A percentile compares a stretch with the other conserved stretches of the same genome.
Evolutionary conservation across 2,797 vertebrate species (phyloP).

Genomic region (Cynodonichthys magdalenae): DNA sequence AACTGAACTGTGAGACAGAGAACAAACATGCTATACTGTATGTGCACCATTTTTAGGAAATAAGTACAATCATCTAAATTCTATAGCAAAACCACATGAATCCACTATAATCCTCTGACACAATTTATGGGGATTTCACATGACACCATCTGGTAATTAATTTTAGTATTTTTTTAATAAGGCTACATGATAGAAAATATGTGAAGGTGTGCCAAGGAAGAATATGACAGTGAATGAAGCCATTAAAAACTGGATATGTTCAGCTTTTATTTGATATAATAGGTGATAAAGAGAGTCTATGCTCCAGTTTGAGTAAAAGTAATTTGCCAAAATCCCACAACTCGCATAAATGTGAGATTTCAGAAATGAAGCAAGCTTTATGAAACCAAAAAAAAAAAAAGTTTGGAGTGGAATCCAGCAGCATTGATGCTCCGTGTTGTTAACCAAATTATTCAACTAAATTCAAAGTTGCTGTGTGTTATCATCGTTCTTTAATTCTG

Average conservation of each 20-base stretch:
- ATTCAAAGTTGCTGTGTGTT: too few relatives aligned
- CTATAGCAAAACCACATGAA: slow-evolving; percentile 11
- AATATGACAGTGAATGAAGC: slow-evolving; percentile 19
- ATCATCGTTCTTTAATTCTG: too few relatives aligned
- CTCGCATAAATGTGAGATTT: too few relatives aligned
- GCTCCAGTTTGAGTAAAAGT: slow-evolving; percentile 39
- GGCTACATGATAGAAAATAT: slow-evolving; percentile 37
- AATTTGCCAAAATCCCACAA: not conserved
- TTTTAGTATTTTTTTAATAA: slow-evolving; percentile 31
- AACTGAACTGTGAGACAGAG: not conserved
- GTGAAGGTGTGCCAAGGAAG: slow-evolving; percentile 26
- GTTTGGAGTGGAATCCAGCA: too few relatives aligned
- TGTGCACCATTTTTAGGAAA: not conserved
- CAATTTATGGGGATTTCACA: slow-evolving; percentile 52
- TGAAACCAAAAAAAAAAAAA: too few relatives aligned
- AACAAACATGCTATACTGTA: not conserved
- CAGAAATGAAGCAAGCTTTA: too few relatives aligned
- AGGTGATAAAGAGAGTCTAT: slow-evolving; percentile 26
- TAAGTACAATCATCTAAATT: slow-evolving; percentile 8
- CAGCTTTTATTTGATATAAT: slow-evolving; percentile 17
- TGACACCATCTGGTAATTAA: slow-evolving; percentile 55
- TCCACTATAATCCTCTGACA: slow-evolving; percentile 57
- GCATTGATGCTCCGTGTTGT: too few relatives aligned
- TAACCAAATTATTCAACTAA: too few relatives aligned
- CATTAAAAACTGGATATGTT: slow-evolving; percentile 20